These are phyloP conservation scores for Porites rus DNA, from an alignment of 92 coral and sea anemone species.

Conservation along the genomic window DNA sequence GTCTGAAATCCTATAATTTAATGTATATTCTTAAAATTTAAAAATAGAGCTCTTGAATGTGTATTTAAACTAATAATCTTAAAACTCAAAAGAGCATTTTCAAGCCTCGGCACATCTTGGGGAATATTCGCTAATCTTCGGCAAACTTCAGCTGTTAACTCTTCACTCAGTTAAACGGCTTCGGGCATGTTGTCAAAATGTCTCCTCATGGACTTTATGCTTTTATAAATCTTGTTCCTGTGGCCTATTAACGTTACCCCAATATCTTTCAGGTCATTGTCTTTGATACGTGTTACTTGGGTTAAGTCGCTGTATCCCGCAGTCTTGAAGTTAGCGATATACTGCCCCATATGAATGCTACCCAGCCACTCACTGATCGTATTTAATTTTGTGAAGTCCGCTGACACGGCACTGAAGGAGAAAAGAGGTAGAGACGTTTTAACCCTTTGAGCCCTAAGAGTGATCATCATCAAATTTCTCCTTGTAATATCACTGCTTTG, in stretches of 20 bases:
- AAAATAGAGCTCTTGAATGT: no score
- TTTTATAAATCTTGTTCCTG: conserved; percentile 91
- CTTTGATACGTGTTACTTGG: conserved; percentile 76
- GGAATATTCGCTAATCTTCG: background rate
- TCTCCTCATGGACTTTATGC: conserved; percentile 86
- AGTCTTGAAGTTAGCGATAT: conserved; percentile 72
- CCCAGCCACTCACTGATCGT: conserved; percentile 84
- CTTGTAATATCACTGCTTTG: no score
- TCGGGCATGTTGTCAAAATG: conserved; percentile 67
- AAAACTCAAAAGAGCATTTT: no score
- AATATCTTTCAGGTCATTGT: conserved; percentile 77
- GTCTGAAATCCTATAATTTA: no score
- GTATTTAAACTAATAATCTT: no score
- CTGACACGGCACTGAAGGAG: conserved; percentile 48
- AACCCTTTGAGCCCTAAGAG: no score
- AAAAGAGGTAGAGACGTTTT: background rate
- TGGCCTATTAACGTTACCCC: conserved; percentile 92
- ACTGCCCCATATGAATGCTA: conserved; percentile 90
- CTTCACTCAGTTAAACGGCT: conserved; percentile 2
- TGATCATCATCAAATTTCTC: no score
- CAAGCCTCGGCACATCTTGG: no score
- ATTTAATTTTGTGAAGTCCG: conserved; percentile 72
- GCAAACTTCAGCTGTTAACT: background rate
- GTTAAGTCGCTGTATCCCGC: conserved; percentile 86
- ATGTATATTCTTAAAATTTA: no score